phyloP scores from a whole-genome alignment of 2,797 vertebrate species.

The Cercopithecus mitis region DNA sequence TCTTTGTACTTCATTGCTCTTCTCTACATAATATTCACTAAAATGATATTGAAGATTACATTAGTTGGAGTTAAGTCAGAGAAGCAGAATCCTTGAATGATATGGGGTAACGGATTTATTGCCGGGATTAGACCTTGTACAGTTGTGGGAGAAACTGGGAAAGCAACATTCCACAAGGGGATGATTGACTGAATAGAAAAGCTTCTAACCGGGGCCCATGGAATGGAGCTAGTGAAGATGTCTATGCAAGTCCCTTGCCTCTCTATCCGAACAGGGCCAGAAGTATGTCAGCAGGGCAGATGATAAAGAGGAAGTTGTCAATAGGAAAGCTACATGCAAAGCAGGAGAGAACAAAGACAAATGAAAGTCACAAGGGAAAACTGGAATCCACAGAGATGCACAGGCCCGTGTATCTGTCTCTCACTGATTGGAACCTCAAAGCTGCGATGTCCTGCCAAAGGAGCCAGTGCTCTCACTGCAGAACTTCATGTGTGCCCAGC shows the following conservation, averaged over 20 bases:
- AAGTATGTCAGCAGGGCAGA: background rate
- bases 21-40: background rate
- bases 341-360: background rate
- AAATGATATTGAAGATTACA: background rate
- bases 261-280: background rate
- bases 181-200: background rate
- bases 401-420: background rate
- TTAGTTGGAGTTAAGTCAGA: background rate
- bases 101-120: background rate
- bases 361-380: background rate
- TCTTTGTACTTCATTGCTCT: background rate
- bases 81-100: background rate
- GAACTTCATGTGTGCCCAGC: rapidly evolving
- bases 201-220: too few relatives aligned
- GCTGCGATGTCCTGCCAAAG: background rate
- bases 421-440: background rate
- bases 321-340: background rate
- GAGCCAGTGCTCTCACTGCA: background rate
- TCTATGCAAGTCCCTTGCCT: background rate
- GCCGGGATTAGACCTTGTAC: background rate
- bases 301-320: background rate
- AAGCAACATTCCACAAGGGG: background rate
- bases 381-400: background rate
- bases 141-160: background rate
- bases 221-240: background rate